Percentiles rank a stretch among this genome's conserved stretches.
phyloP scores from a whole-genome alignment of 2,113 vertebrate genomes.

The Labeo catla region DNA sequence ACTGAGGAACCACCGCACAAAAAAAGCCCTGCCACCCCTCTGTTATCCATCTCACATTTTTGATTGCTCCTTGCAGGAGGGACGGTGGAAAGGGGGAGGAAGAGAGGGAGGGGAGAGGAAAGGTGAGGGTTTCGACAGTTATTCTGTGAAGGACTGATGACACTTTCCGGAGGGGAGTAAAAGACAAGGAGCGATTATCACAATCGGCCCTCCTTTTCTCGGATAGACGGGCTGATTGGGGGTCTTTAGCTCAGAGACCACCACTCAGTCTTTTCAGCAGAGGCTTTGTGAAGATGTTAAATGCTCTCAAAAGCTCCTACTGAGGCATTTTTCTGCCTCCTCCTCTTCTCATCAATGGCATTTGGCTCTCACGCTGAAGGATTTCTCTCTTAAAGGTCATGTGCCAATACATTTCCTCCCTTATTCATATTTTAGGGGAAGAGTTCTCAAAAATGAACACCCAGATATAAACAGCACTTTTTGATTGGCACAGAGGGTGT shows the following conservation, averaged over 20 bases:
- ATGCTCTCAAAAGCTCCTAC: constrained; percentile 24
- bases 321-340: neutral
- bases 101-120: neutral
- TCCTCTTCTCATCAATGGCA: constrained; percentile 7
- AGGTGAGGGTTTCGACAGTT: neutral
- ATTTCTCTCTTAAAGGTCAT: constrained; percentile 44
- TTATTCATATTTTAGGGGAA: constrained; percentile 47
- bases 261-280: constrained; percentile 2
- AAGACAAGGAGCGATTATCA: constrained; percentile 35
- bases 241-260: constrained; percentile 30
- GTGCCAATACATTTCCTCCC: constrained; percentile 14
- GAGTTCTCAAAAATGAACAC: constrained; percentile 37
- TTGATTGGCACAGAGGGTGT: constrained; percentile 30
- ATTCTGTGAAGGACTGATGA: constrained; percentile 29
- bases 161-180: constrained; percentile 22
- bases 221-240: constrained; percentile 1
- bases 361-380: constrained; percentile 18
- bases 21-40: neutral
- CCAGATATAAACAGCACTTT: neutral
- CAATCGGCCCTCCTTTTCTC: constrained; percentile 12
- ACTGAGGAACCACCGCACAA: neutral
- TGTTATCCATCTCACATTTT: constrained; percentile 14
- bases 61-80: neutral
- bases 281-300: constrained; percentile 7
- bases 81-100: constrained; percentile 22